Percentiles rank a stretch among this genome's conserved stretches.
Evolutionary conservation across 64 coral and sea anemone species (phyloP).

Genomic region (Dendrophyllia cribrosa): DNA sequence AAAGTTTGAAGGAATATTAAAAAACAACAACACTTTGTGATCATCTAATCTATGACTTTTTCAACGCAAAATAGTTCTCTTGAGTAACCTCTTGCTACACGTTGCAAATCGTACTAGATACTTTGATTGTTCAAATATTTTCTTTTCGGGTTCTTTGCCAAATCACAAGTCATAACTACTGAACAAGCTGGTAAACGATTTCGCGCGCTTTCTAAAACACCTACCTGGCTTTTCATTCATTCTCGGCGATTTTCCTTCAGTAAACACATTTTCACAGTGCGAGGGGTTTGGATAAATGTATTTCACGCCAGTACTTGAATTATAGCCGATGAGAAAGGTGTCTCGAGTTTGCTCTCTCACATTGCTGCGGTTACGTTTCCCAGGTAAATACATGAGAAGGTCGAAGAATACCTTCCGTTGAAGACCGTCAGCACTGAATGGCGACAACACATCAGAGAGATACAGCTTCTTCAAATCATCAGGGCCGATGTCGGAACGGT

Average conservation of each 20-base stretch:
- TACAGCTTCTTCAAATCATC: slow-evolving; percentile 97
- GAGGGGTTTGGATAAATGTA: slow-evolving; percentile 72
- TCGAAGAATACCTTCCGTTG: slow-evolving; percentile 91
- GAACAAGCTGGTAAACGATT: background rate
- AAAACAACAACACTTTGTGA: too few relatives aligned
- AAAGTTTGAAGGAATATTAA: too few relatives aligned
- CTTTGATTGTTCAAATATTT: background rate
- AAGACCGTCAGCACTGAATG: slow-evolving; percentile 78
- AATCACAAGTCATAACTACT: background rate
- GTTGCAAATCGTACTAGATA: background rate
- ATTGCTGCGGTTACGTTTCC: slow-evolving; percentile 82
- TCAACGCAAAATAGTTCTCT: too few relatives aligned
- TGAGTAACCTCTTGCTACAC: background rate
- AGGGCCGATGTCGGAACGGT: slow-evolving; percentile 68
- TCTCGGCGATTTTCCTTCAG: slow-evolving; percentile 33
- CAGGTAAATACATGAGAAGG: slow-evolving; percentile 80
- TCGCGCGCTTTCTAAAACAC: background rate
- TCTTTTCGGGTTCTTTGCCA: background rate
- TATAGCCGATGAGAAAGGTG: slow-evolving; percentile 76
- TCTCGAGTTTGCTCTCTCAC: slow-evolving; percentile 87
- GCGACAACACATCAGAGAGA: slow-evolving; percentile 80
- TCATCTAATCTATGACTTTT: too few relatives aligned
- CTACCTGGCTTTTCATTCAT: slow-evolving; percentile 52
- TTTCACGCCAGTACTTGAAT: slow-evolving; percentile 52
- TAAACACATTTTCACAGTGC: slow-evolving; percentile 47